Evolutionary conservation across 2,113 vertebrate species (phyloP), one percentile per base, ranked within the genome.

Genomic region (Sceloporus tristichus): DNA sequence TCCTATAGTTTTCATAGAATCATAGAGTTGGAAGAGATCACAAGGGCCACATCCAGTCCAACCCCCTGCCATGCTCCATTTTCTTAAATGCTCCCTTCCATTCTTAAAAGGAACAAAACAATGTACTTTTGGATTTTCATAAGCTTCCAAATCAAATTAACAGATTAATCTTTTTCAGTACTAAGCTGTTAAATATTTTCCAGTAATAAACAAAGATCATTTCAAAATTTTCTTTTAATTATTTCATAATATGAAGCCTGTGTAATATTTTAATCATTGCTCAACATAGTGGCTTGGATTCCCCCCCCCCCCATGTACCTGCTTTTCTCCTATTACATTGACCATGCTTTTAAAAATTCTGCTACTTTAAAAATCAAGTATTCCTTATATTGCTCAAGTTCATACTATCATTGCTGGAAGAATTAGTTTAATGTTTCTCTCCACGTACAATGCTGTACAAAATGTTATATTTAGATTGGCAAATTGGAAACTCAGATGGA

Each of bases 381-480:
- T 34, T 81, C 4, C 29, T 48, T 68, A 34, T 84, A 7, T 0
- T 86, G 11, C 76, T 56, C 23, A 75, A 34, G 4, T 70, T 79
- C 82, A 88, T 0, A 66, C 1, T 27, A 27, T 75, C 48, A 62
- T 40, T 76, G 0, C 19, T n/a, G 82, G 88, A 89, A 14, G 19
- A 56, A 40, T 14, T 75, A 78, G 11, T 82, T 84, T 90, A 23
- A 27, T 76, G 27, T 86, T 78, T 5, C 1, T 38, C 53, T 65
- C 5, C 2, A 4, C 4, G 11, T 9, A 23, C 0, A 0, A 79
- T 2, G 1, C 4, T 54, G 0, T 78, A 89, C 76, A 78, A 8
- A 40, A 53, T 86, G 11, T 82, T 90, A 66, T 65, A 85, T 88
- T 83, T 88, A 76, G 80, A 85, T 21, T 18, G 25, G 74, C 14